Evolutionary conservation across 2,888 invertebrate genomes (phyloP).

Genomic region (Pammene fasciana): DNA sequence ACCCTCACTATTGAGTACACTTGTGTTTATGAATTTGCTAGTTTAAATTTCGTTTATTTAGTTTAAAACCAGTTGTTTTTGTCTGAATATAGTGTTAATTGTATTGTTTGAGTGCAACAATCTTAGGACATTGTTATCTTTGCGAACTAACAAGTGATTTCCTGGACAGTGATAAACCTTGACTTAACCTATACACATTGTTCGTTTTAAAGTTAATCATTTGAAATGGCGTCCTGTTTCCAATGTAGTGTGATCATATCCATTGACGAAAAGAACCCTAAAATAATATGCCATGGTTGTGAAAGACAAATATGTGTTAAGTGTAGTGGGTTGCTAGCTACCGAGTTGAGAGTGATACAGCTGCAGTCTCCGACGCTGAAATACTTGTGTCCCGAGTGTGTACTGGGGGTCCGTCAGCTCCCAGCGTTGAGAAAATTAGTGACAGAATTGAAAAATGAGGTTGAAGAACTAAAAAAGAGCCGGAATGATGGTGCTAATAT

Average conservation of each 20-base stretch:
- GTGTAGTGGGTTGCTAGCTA: conserved; percentile 2
- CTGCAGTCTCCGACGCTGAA: neutral
- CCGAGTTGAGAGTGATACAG: neutral
- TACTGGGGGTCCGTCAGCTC: neutral
- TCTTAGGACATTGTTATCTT: too few relatives aligned
- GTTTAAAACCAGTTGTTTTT: too few relatives aligned
- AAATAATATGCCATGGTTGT: neutral
- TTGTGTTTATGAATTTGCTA: too few relatives aligned
- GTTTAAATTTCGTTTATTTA: too few relatives aligned
- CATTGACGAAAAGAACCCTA: neutral
- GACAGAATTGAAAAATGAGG: too few relatives aligned
- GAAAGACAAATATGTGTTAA: conserved; percentile 1
- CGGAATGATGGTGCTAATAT: too few relatives aligned
- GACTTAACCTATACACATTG: neutral
- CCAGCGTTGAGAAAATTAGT: neutral
- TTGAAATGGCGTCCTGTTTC: neutral
- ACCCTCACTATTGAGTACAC: too few relatives aligned
- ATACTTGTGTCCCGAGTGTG: neutral
- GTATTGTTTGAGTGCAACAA: too few relatives aligned
- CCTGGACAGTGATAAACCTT: too few relatives aligned
- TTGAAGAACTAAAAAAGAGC: too few relatives aligned
- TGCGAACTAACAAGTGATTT: too few relatives aligned
- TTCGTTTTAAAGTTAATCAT: neutral
- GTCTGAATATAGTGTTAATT: too few relatives aligned
- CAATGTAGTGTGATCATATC: neutral